phyloP scores from a whole-genome alignment of 2,797 vertebrate genomes.

The Adelosebastes latens region DNA sequence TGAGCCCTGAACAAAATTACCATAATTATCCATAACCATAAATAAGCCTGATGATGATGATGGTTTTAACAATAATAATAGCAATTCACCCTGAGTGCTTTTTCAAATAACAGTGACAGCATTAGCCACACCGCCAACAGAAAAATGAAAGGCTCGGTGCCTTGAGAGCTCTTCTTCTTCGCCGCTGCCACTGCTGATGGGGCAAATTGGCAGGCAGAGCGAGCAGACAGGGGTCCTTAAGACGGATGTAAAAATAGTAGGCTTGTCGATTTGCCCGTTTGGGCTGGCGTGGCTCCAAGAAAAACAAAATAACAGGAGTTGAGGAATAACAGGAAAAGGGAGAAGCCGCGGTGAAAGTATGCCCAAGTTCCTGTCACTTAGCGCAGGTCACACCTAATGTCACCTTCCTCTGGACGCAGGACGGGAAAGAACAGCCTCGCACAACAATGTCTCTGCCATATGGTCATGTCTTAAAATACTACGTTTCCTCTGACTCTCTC shows the following conservation, averaged over 20 bases:
- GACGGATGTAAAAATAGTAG: slow-evolving; percentile 78
- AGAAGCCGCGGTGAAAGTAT: slow-evolving; percentile 78
- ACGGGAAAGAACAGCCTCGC: slow-evolving; percentile 41
- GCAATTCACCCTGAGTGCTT: slow-evolving; percentile 79
- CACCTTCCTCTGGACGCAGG: slow-evolving; percentile 70
- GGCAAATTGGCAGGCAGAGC: slow-evolving; percentile 73
- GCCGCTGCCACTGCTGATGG: slow-evolving; percentile 68
- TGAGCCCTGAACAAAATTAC: slow-evolving; percentile 75
- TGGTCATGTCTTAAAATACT: slow-evolving; percentile 47
- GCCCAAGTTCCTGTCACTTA: slow-evolving; percentile 79
- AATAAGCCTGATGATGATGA: slow-evolving; percentile 77
- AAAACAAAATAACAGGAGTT: slow-evolving; percentile 75
- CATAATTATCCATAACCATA: slow-evolving; percentile 79
- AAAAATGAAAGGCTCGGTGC: slow-evolving; percentile 73
- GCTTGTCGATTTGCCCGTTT: slow-evolving; percentile 67
- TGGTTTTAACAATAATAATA: slow-evolving; percentile 81
- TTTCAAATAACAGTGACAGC: slow-evolving; percentile 78
- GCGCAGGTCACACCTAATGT: slow-evolving; percentile 75
- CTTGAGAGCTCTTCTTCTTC: slow-evolving; percentile 62
- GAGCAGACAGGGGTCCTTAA: slow-evolving; percentile 73
- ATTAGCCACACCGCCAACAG: slow-evolving; percentile 73
- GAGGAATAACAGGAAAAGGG: slow-evolving; percentile 84
- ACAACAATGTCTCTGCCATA: slow-evolving; percentile 67
- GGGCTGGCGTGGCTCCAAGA: slow-evolving; percentile 70
- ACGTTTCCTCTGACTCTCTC: slow-evolving; percentile 15